Conservation (phyloP, 2,888 invertebrate species). For the Carpatolechia fugitivella region DNA sequence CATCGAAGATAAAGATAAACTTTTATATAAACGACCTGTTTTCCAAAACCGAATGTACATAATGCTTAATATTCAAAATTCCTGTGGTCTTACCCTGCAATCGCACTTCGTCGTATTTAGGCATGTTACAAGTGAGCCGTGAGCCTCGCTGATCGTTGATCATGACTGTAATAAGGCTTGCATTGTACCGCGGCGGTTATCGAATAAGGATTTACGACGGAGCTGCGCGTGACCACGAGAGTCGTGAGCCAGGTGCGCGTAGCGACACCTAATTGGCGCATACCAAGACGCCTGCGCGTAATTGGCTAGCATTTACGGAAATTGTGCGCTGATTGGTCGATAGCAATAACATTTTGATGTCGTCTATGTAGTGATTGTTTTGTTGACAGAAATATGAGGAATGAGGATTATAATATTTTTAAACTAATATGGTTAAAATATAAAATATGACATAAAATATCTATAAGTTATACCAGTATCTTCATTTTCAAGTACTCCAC, state of each 20-base stretch:
- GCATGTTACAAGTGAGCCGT: background rate
- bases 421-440: too few species aligned
- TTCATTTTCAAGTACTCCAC: too few species aligned
- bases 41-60: background rate
- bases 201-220: constrained; percentile 56
- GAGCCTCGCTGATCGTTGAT: background rate
- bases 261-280: constrained; percentile 68
- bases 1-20: too few species aligned
- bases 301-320: constrained; percentile 69
- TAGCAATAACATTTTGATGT: constrained; percentile 48
- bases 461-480: too few species aligned
- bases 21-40: too few species aligned
- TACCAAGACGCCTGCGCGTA: constrained; percentile 65
- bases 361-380: too few species aligned
- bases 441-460: too few species aligned
- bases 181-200: constrained; percentile 10
- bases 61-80: background rate
- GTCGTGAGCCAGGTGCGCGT: constrained; percentile 68
- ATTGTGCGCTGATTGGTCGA: constrained; percentile 61
- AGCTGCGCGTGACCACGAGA: constrained; percentile 59
- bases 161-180: constrained; percentile 8
- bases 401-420: too few species aligned
- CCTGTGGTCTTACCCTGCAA: background rate
- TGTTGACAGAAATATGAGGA: too few species aligned
- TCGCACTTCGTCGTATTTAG: background rate